Evolutionary conservation across 2,888 invertebrate genomes (phyloP).

Genomic region (Pristionchus exspectatus): DNA sequence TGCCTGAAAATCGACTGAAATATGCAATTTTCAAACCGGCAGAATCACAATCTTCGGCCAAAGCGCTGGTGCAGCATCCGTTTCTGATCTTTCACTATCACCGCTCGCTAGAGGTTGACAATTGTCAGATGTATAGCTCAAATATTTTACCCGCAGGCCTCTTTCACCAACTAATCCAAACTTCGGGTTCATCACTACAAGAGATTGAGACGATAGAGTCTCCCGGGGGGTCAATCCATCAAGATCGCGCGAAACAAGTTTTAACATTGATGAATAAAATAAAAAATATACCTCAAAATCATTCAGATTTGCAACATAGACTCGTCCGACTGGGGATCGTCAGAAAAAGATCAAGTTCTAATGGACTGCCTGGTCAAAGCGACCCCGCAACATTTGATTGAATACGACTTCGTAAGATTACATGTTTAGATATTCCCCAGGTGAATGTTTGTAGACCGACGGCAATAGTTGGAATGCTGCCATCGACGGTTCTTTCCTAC

Average conservation of each 20-base stretch:
- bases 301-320: slow-evolving; percentile 9
- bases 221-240: slow-evolving; percentile 21
- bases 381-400: background rate
- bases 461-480: background rate
- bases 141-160: background rate
- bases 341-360: background rate
- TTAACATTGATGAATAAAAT: background rate
- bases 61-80: slow-evolving; percentile 18
- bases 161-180: slow-evolving; percentile 42
- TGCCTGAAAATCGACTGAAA: too few relatives aligned
- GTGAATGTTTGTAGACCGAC: background rate
- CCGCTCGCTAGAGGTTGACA: slow-evolving; percentile 34
- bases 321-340: background rate
- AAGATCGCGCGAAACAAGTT: background rate
- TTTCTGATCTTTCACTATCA: background rate
- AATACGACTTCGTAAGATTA: background rate
- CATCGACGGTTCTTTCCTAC: slow-evolving; percentile 14
- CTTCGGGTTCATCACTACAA: background rate
- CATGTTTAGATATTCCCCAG: too few relatives aligned
- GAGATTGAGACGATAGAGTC: slow-evolving; percentile 12
- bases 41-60: slow-evolving; percentile 50
- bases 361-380: background rate
- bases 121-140: too few relatives aligned
- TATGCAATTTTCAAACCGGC: background rate
- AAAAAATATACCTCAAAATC: background rate